Evolutionary conservation across 1,140 invertebrate species (phyloP), one percentile per base, ranked within the genome.

Genomic region (Drosophila kohkoa): DNA sequence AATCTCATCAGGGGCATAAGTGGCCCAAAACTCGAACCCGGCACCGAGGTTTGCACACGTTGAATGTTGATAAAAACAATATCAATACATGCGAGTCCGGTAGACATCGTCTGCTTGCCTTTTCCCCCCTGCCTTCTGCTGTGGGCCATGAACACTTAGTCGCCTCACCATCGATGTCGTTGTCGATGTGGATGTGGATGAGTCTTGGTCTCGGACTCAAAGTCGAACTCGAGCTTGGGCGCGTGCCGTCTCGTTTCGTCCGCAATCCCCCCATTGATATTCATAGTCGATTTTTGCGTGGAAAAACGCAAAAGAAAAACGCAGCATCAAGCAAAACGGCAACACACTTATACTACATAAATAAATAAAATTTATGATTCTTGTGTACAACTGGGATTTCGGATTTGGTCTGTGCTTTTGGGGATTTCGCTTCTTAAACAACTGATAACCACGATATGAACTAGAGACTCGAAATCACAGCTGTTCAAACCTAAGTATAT

Each of bases 1-100:
- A 89, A 85, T 89, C 85, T 73, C 86, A 89, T 89, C 85, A 89
- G 85, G 75, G 82, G 78, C 81, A 81, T 78, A 89, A 89, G 78
- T 81, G 83, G 46, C 67, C 69, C 35, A 38, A 38, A 38, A 38
- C 35, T 38, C 41, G 52, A 60, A 59, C 43, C 43, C 43, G n/a
- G 54, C 30, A 45, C 45, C 54, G 46, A 80, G 69, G 59, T 65
- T 71, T 66, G 62, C 62, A 71, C 71, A 74, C 72, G 49, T 57
- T 62, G 64, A 67, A 25, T 75, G 63, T 79, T 81, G 85, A 89
- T 89, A 89, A 89, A 87, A 89, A 89, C 85, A 89, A 89, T 89
- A 89, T 89, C 85, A 75, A 75, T 77, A 76, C 67, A 52, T 10
- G 11, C 46, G 8, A 48, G 51, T 54, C 25, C 25, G 48, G 64